Conservation (phyloP, 2,797 vertebrate species). For the Amblyopsis hoosieri region DNA sequence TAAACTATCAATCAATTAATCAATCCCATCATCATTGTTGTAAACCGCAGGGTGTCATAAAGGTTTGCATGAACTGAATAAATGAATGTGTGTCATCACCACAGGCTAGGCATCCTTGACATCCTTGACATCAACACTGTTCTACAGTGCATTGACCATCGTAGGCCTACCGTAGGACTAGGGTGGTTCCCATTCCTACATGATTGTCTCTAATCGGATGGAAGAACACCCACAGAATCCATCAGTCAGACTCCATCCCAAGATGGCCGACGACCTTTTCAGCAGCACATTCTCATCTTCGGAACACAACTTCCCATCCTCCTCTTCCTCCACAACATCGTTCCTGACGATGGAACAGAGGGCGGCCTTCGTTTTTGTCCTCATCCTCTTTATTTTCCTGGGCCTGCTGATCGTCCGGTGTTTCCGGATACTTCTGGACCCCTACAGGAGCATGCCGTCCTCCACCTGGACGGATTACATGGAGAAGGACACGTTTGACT, state of each 20-base stretch:
- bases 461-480: slow-evolving; percentile 85
- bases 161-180: too few relatives aligned
- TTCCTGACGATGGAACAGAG: slow-evolving; percentile 79
- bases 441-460: slow-evolving; percentile 83
- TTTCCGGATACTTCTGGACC: slow-evolving; percentile 84
- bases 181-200: too few relatives aligned
- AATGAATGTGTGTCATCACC: too few relatives aligned
- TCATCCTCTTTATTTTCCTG: slow-evolving; percentile 83
- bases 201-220: too few relatives aligned
- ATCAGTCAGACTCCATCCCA: slow-evolving; percentile 14
- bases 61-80: too few relatives aligned
- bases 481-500: slow-evolving; percentile 84
- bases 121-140: too few relatives aligned
- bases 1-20: too few relatives aligned
- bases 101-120: too few relatives aligned
- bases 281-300: slow-evolving; percentile 74
- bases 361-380: slow-evolving; percentile 78
- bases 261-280: slow-evolving; percentile 70
- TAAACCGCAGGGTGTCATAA: too few relatives aligned
- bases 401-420: slow-evolving; percentile 82
- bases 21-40: too few relatives aligned
- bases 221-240: not conserved
- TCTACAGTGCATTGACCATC: too few relatives aligned
- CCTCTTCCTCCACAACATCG: slow-evolving; percentile 37
- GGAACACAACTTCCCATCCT: slow-evolving; percentile 51